These are phyloP conservation scores for Laupala kohalensis DNA, from an alignment of 1,140 invertebrate species.

Conservation along the genomic window DNA sequence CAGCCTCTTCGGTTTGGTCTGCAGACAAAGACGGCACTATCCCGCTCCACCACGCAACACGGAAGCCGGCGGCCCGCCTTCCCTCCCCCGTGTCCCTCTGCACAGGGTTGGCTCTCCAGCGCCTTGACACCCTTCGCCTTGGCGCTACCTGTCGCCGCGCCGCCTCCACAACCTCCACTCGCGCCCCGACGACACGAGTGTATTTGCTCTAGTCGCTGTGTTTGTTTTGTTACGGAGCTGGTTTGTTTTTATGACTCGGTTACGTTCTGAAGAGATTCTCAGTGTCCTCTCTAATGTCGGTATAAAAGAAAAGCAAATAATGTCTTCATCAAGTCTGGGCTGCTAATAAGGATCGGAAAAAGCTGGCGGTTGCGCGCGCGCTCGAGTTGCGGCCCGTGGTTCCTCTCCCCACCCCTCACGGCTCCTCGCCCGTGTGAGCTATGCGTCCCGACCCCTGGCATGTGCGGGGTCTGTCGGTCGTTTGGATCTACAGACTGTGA, in stretches of 20 bases:
- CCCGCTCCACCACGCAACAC: no score
- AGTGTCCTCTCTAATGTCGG: not conserved
- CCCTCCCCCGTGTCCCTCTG: not conserved
- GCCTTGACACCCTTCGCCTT: not conserved
- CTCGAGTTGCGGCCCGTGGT: not conserved
- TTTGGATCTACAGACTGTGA: no score
- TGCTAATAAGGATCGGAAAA: not conserved
- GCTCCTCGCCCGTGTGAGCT: not conserved
- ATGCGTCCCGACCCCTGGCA: no score
- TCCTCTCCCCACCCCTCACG: no score
- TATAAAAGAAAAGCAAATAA: not conserved
- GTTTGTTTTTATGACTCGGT: slow-evolving; percentile 4
- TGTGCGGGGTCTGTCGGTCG: no score
- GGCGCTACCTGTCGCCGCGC: not conserved
- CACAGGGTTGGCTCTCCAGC: not conserved
- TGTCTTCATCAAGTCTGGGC: not conserved
- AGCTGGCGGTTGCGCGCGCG: not conserved
- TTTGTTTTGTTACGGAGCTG: slow-evolving; percentile 7
- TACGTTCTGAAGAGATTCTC: not conserved
- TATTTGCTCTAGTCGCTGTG: not conserved
- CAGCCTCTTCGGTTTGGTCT: no score
- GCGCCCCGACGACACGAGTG: not conserved
- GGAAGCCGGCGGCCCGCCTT: not conserved
- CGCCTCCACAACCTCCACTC: not conserved
- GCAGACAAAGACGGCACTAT: no score